Evolutionary conservation across 1,140 invertebrate genomes (phyloP).

Genomic region (Hesperophylax magnus): DNA sequence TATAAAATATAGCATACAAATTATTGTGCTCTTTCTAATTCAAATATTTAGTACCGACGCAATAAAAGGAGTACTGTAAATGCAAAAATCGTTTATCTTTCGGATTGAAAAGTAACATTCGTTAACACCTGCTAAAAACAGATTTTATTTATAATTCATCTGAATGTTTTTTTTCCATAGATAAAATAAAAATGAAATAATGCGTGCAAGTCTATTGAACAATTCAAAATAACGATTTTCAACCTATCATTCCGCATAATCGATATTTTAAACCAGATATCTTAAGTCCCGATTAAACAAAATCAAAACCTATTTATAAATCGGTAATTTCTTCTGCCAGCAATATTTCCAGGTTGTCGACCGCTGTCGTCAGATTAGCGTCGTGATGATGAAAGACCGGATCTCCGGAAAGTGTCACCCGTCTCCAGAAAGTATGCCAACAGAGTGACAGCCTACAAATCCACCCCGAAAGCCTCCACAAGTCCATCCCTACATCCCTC

Average conservation of each 20-base stretch:
- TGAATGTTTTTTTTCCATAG: too few species aligned
- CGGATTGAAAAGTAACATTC: too few species aligned
- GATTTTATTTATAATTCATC: too few species aligned
- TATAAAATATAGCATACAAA: too few species aligned
- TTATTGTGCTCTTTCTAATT: too few species aligned
- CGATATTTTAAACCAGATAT: background rate
- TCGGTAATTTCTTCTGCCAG: background rate
- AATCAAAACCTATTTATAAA: background rate
- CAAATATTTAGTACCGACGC: too few species aligned
- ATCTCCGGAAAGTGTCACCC: conserved; percentile 40
- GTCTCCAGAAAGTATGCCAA: background rate
- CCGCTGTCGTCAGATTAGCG: conserved; percentile 29
- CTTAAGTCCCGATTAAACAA: background rate
- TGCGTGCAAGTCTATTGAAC: too few species aligned
- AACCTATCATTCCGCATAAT: background rate
- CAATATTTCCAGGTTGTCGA: background rate
- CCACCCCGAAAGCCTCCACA: conserved; percentile 9
- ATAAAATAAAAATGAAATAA: too few species aligned
- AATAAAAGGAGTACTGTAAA: too few species aligned
- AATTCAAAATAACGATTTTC: background rate
- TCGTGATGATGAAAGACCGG: conserved; percentile 40
- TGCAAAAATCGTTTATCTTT: too few species aligned
- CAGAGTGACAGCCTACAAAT: conserved; percentile 29
- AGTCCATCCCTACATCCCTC: background rate
- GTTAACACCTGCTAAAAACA: too few species aligned